These are phyloP conservation scores for Campylomormyrus tamandua DNA, from an alignment of 2,113 vertebrate species.

Conservation along the genomic window DNA sequence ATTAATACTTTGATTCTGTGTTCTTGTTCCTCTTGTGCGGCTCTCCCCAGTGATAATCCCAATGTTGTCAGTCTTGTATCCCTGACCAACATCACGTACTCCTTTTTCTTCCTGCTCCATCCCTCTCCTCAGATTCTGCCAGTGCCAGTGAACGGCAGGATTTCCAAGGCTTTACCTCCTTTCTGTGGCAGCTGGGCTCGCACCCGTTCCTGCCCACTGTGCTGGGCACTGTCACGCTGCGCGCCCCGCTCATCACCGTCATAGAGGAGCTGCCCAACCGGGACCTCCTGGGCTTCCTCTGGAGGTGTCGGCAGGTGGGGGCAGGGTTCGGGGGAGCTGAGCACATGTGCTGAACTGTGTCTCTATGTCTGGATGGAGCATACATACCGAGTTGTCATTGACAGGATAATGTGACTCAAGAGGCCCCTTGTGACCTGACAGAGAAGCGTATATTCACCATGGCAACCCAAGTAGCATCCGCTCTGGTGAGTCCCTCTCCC, in stretches of 20 bases:
- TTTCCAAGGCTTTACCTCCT: constrained; percentile 64
- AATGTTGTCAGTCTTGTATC: neutral
- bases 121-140: constrained; percentile 49
- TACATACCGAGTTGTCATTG: neutral
- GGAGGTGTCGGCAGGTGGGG: constrained; percentile 59
- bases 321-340: neutral
- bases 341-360: neutral
- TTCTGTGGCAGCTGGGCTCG: constrained; percentile 62
- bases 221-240: constrained; percentile 59
- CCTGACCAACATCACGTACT: neutral
- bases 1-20: neutral
- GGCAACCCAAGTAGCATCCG: constrained; percentile 59
- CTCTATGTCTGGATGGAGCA: neutral
- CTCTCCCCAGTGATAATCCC: neutral
- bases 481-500: constrained; percentile 51
- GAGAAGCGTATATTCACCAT: constrained; percentile 60
- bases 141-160: constrained; percentile 51
- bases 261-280: constrained; percentile 64
- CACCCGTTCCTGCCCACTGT: constrained; percentile 65
- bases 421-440: constrained; percentile 54
- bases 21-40: neutral
- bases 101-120: neutral
- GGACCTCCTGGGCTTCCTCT: constrained; percentile 64
- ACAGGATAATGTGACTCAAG: constrained; percentile 41
- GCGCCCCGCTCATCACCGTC: constrained; percentile 62